Percentiles rank a stretch among this genome's conserved stretches.
Evolutionary conservation across 2,113 vertebrate species (phyloP).

Genomic region (Hydrochoerus hydrochaeris): DNA sequence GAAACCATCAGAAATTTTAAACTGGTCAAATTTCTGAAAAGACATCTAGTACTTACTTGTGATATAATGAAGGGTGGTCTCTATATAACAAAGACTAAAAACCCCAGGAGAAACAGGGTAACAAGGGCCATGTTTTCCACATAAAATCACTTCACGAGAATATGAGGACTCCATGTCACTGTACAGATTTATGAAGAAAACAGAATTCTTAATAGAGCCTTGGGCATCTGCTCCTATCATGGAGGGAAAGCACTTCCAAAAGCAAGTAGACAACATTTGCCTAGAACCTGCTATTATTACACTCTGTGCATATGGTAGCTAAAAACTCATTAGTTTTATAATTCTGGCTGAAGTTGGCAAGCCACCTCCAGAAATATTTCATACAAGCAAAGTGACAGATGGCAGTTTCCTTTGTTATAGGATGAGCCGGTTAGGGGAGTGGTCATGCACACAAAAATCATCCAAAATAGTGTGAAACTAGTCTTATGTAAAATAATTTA

Average conservation of each 20-base stretch:
- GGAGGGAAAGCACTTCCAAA: slow-evolving; percentile 79
- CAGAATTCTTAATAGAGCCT: slow-evolving; percentile 82
- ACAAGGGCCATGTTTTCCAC: slow-evolving; percentile 69
- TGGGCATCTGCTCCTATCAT: slow-evolving; percentile 82
- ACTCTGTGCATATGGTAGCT: slow-evolving; percentile 81
- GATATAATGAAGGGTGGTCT: slow-evolving; percentile 48
- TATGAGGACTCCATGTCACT: slow-evolving; percentile 74
- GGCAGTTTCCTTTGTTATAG: slow-evolving; percentile 81
- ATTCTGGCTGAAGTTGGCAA: slow-evolving; percentile 83
- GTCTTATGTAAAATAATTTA: slow-evolving; percentile 54
- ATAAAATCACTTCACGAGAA: slow-evolving; percentile 66
- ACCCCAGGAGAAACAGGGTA: slow-evolving; percentile 64
- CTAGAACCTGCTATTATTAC: slow-evolving; percentile 84
- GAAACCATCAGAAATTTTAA: slow-evolving; percentile 53
- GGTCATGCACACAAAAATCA: slow-evolving; percentile 66
- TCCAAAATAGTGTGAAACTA: slow-evolving; percentile 16
- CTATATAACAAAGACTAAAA: slow-evolving; percentile 61
- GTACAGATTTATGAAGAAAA: slow-evolving; percentile 83
- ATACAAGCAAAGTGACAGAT: slow-evolving; percentile 81
- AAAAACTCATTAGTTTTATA: slow-evolving; percentile 83
- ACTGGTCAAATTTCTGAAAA: slow-evolving; percentile 57
- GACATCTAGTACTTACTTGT: slow-evolving; percentile 56
- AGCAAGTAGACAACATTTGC: slow-evolving; percentile 82
- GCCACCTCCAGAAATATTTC: slow-evolving; percentile 82
- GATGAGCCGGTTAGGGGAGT: slow-evolving; percentile 68